Base-by-base conservation (phyloP, 1,140 invertebrate species). In the Leguminivora glycinivorella region DNA sequence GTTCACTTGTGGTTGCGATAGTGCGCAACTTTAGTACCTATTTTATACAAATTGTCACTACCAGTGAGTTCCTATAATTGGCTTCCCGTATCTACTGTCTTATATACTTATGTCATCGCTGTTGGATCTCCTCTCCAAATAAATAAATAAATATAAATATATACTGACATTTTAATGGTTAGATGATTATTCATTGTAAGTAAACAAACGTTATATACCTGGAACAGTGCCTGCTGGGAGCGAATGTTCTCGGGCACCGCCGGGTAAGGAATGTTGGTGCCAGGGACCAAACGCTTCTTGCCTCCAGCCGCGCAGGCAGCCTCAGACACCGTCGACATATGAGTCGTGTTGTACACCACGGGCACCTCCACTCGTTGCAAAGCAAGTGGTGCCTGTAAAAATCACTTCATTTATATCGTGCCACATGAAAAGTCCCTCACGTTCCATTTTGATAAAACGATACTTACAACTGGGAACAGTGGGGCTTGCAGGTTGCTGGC, bases 301-400 rank as follows among this genome's bases (percentile, higher is more conserved):
- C 82, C 82, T 47, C 84, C 72, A 26, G 86, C 76, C 4, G 85
- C 63, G 70, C 85, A 85, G 5, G 83, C 76, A 1, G 78, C 76
- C 40, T 89, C 83, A 12, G 78, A 74, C 29, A 90, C 89, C 26
- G 85, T 87, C 5, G 89, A 88, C 68, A 90, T 74, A 10, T 89
- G 88, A 60, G 80, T 60, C 1, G 88, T 84, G 72, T 83, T 91
- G 76, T 91, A 91, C 68, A 90, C 87, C 4, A 70, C 69, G 17
- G 89, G 89, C 2, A 81, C 76, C 40, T 91, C 89, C 80, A 86
- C 87, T 79, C 87, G 83, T 84, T 91, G 89, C 79, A 91, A 74
- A 38, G 87, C 88, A 75, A 89, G 83, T 63, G 89, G 89, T 71
- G 84, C 87, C 88, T 91, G 70, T 1, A 70, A 63, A 71, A 71